A percentile compares a stretch with the other conserved stretches of the same genome.
phyloP scores from a whole-genome alignment of 2,888 invertebrate species.

The Dynastes maya region DNA sequence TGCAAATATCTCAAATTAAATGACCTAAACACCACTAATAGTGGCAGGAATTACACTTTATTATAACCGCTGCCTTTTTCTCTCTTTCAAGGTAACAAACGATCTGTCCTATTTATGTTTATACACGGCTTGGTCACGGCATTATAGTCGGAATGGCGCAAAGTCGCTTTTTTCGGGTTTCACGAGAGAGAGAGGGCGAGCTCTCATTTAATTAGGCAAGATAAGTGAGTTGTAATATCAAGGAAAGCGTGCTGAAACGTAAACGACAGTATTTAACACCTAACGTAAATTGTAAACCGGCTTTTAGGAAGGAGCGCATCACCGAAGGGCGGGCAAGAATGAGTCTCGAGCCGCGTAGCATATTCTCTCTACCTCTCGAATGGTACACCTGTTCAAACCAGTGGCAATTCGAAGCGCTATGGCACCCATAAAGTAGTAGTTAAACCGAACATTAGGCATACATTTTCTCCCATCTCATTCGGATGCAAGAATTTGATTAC shows the following conservation, averaged over 20 bases:
- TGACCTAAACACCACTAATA: constrained; percentile 23
- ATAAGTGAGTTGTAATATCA: constrained; percentile 47
- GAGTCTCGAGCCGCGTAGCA: background rate
- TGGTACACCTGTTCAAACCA: constrained; percentile 46
- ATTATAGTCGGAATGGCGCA: background rate
- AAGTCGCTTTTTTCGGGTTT: constrained; percentile 23
- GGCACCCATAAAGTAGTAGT: constrained; percentile 46
- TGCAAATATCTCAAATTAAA: constrained; percentile 14
- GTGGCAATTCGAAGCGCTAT: constrained; percentile 46
- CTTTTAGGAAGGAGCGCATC: constrained; percentile 27
- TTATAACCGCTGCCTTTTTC: constrained; percentile 18
- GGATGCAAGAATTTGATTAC: constrained; percentile 45
- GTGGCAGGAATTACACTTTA: constrained; percentile 20
- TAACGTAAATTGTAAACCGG: constrained; percentile 47
- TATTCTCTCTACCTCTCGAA: background rate
- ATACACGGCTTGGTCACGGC: constrained; percentile 4
- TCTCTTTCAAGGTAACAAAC: constrained; percentile 12
- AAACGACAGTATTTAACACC: constrained; percentile 46
- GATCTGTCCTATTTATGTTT: constrained; percentile 31
- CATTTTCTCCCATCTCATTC: constrained; percentile 31
- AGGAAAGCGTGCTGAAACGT: constrained; percentile 45
- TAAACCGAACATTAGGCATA: constrained; percentile 43
- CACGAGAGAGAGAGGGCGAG: constrained; percentile 7
- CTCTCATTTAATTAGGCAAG: constrained; percentile 43
- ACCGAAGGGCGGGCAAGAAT: constrained; percentile 28